These are phyloP conservation scores for Oryzias celebensis DNA, from an alignment of 2,113 vertebrate species.

Conservation along the genomic window DNA sequence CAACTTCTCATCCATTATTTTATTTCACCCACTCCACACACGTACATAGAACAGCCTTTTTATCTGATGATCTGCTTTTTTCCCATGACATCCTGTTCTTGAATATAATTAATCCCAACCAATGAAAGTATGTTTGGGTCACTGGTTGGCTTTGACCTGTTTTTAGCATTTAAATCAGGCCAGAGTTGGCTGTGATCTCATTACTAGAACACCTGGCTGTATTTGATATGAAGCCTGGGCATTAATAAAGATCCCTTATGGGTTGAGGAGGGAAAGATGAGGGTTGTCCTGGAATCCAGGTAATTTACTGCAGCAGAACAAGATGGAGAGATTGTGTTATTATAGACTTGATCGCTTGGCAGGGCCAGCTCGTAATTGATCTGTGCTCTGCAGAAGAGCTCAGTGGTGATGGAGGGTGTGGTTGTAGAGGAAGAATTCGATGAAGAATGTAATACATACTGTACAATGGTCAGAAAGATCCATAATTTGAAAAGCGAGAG, in stretches of 20 bases:
- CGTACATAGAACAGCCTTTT: background rate
- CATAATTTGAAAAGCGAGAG: constrained; percentile 61
- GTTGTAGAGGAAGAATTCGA: constrained; percentile 57
- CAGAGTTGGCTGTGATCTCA: constrained; percentile 61
- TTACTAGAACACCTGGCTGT: constrained; percentile 60
- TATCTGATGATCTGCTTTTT: constrained; percentile 6
- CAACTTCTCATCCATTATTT: too few species aligned
- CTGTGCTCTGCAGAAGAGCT: constrained; percentile 57
- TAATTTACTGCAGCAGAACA: constrained; percentile 71
- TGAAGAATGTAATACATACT: constrained; percentile 66
- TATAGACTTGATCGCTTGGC: constrained; percentile 73
- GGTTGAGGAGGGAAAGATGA: constrained; percentile 39
- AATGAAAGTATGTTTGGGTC: constrained; percentile 38
- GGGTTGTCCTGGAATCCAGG: constrained; percentile 60
- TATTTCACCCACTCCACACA: background rate
- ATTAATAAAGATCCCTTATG: constrained; percentile 67
- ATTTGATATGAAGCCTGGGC: constrained; percentile 64
- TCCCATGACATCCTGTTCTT: constrained; percentile 3
- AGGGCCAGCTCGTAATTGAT: constrained; percentile 68
- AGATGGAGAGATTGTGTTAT: constrained; percentile 73
- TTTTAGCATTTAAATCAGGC: constrained; percentile 72
- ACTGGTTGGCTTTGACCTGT: constrained; percentile 53
- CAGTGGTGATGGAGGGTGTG: constrained; percentile 55
- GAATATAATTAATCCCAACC: constrained; percentile 43
- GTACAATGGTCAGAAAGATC: constrained; percentile 50